Conservation (phyloP, 2,797 vertebrate species). For the Gymnothorax reevesii region DNA sequence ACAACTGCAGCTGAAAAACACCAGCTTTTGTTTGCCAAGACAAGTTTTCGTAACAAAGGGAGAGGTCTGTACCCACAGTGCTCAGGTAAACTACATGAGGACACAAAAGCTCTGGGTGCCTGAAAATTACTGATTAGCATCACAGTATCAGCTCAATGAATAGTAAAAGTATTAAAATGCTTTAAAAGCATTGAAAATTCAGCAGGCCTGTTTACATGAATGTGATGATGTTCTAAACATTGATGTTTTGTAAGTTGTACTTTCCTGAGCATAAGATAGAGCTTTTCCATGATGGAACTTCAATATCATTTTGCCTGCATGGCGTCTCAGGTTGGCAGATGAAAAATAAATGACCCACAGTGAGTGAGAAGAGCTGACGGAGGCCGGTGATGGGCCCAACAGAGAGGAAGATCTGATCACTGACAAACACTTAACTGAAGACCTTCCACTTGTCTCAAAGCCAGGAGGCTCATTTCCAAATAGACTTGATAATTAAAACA, state of each 20-base stretch:
- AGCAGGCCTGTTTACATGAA: background rate
- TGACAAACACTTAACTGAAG: constrained; percentile 39
- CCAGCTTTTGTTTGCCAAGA: background rate
- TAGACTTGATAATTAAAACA: constrained; percentile 16
- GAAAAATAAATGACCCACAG: constrained; percentile 16
- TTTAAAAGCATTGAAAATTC: background rate
- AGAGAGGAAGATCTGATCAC: constrained; percentile 38
- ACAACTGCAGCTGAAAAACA: background rate
- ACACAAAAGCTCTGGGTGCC: background rate
- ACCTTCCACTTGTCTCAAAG: constrained; percentile 13
- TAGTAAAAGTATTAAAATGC: background rate
- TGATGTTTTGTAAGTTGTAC: background rate
- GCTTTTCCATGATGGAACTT: background rate
- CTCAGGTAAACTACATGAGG: background rate
- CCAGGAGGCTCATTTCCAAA: constrained; percentile 2
- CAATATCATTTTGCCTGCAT: background rate
- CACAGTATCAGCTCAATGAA: background rate
- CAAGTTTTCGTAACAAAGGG: background rate
- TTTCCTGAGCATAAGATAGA: background rate
- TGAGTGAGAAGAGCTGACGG: background rate
- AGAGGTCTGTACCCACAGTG: background rate
- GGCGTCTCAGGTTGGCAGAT: background rate
- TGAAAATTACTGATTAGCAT: background rate
- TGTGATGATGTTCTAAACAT: background rate
- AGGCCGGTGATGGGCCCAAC: constrained; percentile 15